phyloP scores from a whole-genome alignment of 2,113 vertebrate genomes.

The Oophaga pumilio region DNA sequence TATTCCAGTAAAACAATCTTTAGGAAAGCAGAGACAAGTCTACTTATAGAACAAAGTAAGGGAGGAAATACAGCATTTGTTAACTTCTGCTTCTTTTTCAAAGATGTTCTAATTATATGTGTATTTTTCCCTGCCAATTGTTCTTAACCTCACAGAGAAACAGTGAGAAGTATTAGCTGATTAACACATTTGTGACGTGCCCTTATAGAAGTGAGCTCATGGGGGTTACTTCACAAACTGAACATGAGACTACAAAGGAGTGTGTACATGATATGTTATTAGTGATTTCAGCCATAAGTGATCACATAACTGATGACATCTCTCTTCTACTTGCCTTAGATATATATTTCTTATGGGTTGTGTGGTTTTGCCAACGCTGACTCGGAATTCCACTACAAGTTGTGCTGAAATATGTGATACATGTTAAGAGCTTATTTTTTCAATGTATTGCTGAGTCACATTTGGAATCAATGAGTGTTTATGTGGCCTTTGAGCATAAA shows the following conservation, averaged over 20 bases:
- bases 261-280: not conserved
- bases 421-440: not conserved
- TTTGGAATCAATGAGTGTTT: not conserved
- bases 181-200: not conserved
- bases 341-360: no score
- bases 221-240: not conserved
- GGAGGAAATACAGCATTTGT: not conserved
- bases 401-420: not conserved
- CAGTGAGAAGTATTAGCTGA: not conserved
- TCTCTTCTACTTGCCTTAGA: not conserved
- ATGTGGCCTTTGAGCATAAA: not conserved
- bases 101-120: no score
- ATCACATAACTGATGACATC: not conserved
- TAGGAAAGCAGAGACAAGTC: not conserved
- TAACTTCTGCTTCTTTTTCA: not conserved
- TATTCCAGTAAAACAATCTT: not conserved
- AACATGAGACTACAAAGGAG: not conserved
- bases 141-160: not conserved
- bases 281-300: not conserved
- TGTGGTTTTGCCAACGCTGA: no score
- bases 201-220: not conserved
- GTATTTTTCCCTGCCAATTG: not conserved
- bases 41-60: not conserved
- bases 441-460: not conserved
- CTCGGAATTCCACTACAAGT: no score